Conservation (phyloP, 2,113 vertebrate species). For the Larimichthys polyactis region DNA sequence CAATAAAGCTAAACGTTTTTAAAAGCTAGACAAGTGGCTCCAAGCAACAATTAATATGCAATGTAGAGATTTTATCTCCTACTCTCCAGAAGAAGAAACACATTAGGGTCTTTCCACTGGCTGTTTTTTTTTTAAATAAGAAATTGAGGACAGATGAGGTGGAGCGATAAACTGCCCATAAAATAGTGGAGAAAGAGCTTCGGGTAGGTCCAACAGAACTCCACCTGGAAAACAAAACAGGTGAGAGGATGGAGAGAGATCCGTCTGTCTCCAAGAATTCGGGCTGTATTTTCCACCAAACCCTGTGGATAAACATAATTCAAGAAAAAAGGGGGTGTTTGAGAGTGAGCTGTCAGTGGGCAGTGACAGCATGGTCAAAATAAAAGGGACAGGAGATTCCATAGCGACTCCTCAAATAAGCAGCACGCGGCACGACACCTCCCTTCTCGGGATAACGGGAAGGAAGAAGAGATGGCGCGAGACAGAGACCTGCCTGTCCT, state of each 20-base stretch:
- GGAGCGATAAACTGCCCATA: slow-evolving; percentile 23
- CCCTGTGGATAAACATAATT: slow-evolving; percentile 56
- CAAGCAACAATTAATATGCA: slow-evolving; percentile 28
- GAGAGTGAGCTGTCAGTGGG: slow-evolving; percentile 49
- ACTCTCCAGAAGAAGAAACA: slow-evolving; percentile 29
- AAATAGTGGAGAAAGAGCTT: slow-evolving; percentile 38
- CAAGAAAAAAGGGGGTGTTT: slow-evolving; percentile 14
- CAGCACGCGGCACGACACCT: slow-evolving; percentile 53
- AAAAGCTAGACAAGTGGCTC: neutral
- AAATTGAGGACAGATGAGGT: slow-evolving; percentile 33
- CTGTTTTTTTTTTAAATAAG: slow-evolving; percentile 26
- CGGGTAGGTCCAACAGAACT: slow-evolving; percentile 10
- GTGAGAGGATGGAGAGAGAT: slow-evolving; percentile 53
- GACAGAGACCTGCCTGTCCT: slow-evolving; percentile 71
- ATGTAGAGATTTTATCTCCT: slow-evolving; percentile 33
- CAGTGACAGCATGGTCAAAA: slow-evolving; percentile 54
- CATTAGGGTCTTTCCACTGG: slow-evolving; percentile 20
- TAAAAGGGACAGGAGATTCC: slow-evolving; percentile 68
- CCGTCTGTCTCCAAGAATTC: slow-evolving; percentile 46
- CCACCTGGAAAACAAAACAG: slow-evolving; percentile 74
- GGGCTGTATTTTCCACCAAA: slow-evolving; percentile 65
- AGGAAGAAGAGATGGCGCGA: slow-evolving; percentile 61
- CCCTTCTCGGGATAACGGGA: slow-evolving; percentile 55
- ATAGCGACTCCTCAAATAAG: slow-evolving; percentile 73
- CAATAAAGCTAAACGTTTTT: slow-evolving; percentile 28